Conservation (phyloP, 2,113 vertebrate genomes). For the Panthera leo region DNA sequence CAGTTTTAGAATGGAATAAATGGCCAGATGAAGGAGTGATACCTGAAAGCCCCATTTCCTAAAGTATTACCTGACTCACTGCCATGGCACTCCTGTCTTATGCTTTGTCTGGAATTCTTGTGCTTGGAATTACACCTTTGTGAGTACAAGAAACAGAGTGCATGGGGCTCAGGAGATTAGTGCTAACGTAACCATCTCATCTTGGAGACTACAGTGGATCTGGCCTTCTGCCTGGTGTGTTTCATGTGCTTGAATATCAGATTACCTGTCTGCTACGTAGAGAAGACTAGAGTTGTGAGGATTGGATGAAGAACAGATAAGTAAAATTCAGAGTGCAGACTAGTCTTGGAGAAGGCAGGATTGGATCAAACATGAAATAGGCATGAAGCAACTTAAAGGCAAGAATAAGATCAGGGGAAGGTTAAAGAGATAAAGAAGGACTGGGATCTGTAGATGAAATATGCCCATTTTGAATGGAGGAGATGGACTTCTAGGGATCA, state of each 20-base stretch:
- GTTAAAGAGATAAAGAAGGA: neutral
- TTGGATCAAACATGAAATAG: neutral
- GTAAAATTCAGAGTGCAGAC: neutral
- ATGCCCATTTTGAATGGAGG: neutral
- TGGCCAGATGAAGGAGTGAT: neutral
- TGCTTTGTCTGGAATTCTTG: neutral
- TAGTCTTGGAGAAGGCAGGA: neutral
- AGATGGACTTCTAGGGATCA: neutral
- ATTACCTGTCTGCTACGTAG: neutral
- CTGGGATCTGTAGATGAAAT: neutral
- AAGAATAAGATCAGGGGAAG: neutral
- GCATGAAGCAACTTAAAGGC: neutral
- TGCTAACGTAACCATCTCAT: neutral
- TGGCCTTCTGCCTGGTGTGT: neutral
- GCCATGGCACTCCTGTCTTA: neutral
- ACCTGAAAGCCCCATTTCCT: neutral
- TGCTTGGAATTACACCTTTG: neutral
- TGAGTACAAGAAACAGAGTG: neutral
- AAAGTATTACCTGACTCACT: neutral
- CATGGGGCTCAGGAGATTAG: neutral
- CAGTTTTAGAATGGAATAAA: neutral
- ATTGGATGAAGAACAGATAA: neutral
- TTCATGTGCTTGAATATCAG: neutral
- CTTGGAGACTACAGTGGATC: neutral
- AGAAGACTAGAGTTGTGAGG: neutral